Evolutionary conservation across 2,888 invertebrate genomes (phyloP), one percentile per base, ranked within the genome.

Genomic region (Apomyelois bistriatella): DNA sequence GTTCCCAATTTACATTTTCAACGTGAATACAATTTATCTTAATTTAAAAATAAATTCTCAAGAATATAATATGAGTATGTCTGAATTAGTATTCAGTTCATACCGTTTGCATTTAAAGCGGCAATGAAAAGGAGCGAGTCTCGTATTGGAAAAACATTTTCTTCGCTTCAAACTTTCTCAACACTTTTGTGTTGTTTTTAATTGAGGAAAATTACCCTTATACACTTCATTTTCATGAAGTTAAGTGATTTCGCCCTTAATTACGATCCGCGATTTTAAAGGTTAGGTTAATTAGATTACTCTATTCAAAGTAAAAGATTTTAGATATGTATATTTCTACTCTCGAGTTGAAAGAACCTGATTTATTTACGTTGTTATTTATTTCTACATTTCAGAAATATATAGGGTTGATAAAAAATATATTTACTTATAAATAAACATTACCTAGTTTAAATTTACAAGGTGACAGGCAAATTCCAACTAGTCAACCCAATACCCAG

Each of bases 101-200:
- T 74, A 74, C 69, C 66, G 65, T 76, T 52, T 74, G 68, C 73
- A 80, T 83, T 81, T 76, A 73, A 72, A 79, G 73, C 64, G 68
- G 72, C 71, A 57, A 60, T 74, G 72, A 76, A 80, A 76, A 71
- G 74, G 66, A 70, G 68, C 65, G 64, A 60, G 62, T 72, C 64
- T 70, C 65, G 65, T 66, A 71, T 79, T 70, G 74, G 68, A 72
- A 78, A 74, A 82, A 81, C 77, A 81, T 81, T 78, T 77, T 64
- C 66, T 68, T 68, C 62, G 65, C 62, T 64, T 63, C 61, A 63
- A 73, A 75, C 62, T 74, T 76, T 67, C 64, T 63, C 53, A 69
- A 72, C 70, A 69, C 69, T 72, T 72, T 68, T 68, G 67, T 73
- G 73, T 75, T 74, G 72, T 72, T 73, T 72, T 75, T 76, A 75